phyloP scores from a whole-genome alignment of 2,888 invertebrate genomes.

The Macropis europaea region DNA sequence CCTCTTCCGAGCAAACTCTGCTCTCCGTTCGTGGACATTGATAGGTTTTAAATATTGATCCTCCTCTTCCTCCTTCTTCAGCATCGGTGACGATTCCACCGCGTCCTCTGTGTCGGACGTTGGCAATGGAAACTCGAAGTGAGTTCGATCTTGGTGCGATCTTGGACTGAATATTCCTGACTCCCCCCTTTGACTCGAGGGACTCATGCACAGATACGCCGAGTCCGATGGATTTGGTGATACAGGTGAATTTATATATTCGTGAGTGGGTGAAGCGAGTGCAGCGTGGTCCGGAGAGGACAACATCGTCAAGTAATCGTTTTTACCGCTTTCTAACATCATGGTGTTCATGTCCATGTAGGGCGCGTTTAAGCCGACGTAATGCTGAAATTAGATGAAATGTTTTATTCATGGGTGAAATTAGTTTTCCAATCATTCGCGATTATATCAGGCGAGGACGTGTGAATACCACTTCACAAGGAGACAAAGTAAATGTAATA shows the following conservation, averaged over 20 bases:
- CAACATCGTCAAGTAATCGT: slow-evolving; percentile 89
- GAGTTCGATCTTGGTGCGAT: slow-evolving; percentile 70
- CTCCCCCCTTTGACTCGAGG: slow-evolving; percentile 75
- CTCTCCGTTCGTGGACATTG: slow-evolving; percentile 73
- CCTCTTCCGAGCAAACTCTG: slow-evolving; percentile 72
- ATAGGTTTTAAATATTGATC: slow-evolving; percentile 77
- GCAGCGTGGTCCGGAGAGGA: slow-evolving; percentile 88
- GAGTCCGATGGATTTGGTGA: slow-evolving; percentile 72
- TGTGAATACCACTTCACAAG: too few relatives aligned
- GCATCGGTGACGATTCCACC: slow-evolving; percentile 72
- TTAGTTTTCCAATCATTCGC: too few relatives aligned
- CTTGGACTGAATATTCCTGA: slow-evolving; percentile 83
- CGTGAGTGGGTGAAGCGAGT: slow-evolving; percentile 83
- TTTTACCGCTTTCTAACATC: slow-evolving; percentile 81
- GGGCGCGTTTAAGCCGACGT: slow-evolving; percentile 91
- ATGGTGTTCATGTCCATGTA: slow-evolving; percentile 87
- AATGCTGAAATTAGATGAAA: slow-evolving; percentile 84
- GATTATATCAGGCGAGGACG: too few relatives aligned
- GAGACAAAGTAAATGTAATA: too few relatives aligned
- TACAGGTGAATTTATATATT: slow-evolving; percentile 80
- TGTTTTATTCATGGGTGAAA: slow-evolving; percentile 56
- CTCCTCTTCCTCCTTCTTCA: slow-evolving; percentile 68
- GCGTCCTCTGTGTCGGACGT: slow-evolving; percentile 71
- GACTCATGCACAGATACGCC: slow-evolving; percentile 84
- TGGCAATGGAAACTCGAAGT: slow-evolving; percentile 81